Evolutionary conservation across 2,113 vertebrate genomes (phyloP).

Genomic region (Baryphthengus martii): DNA sequence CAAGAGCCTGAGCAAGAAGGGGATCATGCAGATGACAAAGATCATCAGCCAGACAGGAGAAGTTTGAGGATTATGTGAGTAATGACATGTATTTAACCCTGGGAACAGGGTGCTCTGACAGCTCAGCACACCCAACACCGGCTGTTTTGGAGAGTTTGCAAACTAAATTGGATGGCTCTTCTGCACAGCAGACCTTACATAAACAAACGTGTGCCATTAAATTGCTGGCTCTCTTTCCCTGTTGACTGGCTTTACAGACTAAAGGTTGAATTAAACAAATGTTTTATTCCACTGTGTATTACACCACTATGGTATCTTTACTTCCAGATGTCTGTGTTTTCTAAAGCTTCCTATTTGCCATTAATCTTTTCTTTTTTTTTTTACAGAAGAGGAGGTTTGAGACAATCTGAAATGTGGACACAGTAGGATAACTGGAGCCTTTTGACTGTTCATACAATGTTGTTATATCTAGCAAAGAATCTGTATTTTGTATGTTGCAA

Average conservation of each 20-base stretch:
- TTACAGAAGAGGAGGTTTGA: constrained; percentile 7
- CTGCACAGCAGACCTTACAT: neutral
- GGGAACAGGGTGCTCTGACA: neutral
- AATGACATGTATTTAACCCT: fast-evolving
- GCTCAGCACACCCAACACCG: neutral
- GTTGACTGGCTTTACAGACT: constrained; percentile 1
- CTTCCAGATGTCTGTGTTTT: constrained; percentile 59
- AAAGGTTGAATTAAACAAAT: constrained; percentile 51
- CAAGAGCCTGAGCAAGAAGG: neutral
- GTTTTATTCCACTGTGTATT: constrained; percentile 49
- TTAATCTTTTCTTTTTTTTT: constrained; percentile 50
- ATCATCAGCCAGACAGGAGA: neutral
- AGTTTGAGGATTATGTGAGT: neutral
- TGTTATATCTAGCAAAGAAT: neutral
- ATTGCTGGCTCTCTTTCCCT: constrained; percentile 8
- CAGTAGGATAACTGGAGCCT: neutral
- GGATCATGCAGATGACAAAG: neutral
- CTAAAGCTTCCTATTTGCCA: constrained; percentile 39
- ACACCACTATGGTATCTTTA: constrained; percentile 39
- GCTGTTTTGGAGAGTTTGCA: neutral
- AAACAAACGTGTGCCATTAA: constrained; percentile 26
- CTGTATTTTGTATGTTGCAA: neutral
- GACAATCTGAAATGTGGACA: constrained; percentile 5
- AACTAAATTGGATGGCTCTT: neutral
- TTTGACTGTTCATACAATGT: neutral